Evolutionary conservation across 2,888 invertebrate genomes (phyloP).

Genomic region (Cinara cedri): DNA sequence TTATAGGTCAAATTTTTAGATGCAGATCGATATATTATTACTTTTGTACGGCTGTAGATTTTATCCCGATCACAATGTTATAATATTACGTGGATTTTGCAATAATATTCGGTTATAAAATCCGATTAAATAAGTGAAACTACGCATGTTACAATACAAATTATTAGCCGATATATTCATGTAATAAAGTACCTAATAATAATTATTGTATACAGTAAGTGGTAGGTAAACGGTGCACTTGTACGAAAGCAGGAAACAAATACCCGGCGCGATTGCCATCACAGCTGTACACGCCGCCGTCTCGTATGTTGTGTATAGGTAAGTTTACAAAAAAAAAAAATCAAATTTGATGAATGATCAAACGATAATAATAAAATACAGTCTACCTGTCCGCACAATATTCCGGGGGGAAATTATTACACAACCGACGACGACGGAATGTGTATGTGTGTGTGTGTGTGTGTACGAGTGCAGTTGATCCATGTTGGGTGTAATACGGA

Average conservation of each 20-base stretch:
- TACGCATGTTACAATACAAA: slow-evolving; percentile 12
- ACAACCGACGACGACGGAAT: background rate
- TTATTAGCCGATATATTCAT: slow-evolving; percentile 12
- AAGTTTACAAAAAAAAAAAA: background rate
- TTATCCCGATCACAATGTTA: background rate
- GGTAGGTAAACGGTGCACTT: background rate
- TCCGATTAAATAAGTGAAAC: background rate
- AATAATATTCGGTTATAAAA: background rate
- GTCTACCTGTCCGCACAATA: slow-evolving; percentile 18
- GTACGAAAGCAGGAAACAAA: slow-evolving; percentile 41
- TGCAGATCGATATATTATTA: background rate
- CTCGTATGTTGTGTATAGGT: background rate
- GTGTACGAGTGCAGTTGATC: no score
- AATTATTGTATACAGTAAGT: background rate
- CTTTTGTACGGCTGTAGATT: background rate
- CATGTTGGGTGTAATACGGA: slow-evolving; percentile 20
- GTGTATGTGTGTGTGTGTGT: no score
- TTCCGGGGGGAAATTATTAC: slow-evolving; percentile 1
- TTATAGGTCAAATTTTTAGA: no score
- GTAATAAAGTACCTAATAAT: no score
- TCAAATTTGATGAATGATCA: slow-evolving; percentile 20
- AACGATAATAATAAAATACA: background rate
- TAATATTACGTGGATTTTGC: slow-evolving; percentile 1
- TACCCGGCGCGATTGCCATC: background rate
- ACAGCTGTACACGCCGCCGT: background rate